Base-by-base conservation (phyloP, 2,888 invertebrate species). In the Carterocephalus palaemon region DNA sequence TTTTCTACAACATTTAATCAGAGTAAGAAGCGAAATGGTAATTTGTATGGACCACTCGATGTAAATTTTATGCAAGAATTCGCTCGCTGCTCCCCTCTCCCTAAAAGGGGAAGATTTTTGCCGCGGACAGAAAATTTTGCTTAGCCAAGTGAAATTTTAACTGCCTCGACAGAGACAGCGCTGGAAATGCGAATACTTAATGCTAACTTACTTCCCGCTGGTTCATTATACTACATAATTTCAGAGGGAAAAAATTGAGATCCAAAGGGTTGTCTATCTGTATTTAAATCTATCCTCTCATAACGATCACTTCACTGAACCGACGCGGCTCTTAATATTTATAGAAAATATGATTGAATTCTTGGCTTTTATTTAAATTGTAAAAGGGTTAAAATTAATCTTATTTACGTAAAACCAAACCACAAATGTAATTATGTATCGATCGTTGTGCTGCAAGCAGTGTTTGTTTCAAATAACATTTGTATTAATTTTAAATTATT, bases 1-100 rank as follows among this genome's bases (percentile, higher is more conserved):
- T 86, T 85, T 86, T 86, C 85, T 86, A 83, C 79, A 83, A 84
- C 85, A 84, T 86, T 85, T 85, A 86, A 86, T 86, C 85, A 85
- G 82, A 82, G 82, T 79, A 83, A 84, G 83, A 82, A 80, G 81
- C 77, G 82, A 80, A 84, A 85, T 84, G 84, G 82, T 84, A 84
- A 86, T 86, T 85, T 85, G 84, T 86, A 83, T 85, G 82, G 82
- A 84, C 84, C 85, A 81, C 84, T 76, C 84, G 84, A 86, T 86
- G 85, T 84, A 83, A 82, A 84, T 84, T 85, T 85, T 85, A 85
- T 85, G 84, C 84, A 83, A 84, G 84, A 84, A 84, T 84, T 81
- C 78, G 75, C 76, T 70, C 75, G 73, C 60, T 61, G 62, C 74
- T 72, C 79, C 78, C 73, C 78, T 75, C 75, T 68, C 73, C 72